Evolutionary conservation across 1,140 invertebrate species (phyloP).

Genomic region (Rhysida immarginata): DNA sequence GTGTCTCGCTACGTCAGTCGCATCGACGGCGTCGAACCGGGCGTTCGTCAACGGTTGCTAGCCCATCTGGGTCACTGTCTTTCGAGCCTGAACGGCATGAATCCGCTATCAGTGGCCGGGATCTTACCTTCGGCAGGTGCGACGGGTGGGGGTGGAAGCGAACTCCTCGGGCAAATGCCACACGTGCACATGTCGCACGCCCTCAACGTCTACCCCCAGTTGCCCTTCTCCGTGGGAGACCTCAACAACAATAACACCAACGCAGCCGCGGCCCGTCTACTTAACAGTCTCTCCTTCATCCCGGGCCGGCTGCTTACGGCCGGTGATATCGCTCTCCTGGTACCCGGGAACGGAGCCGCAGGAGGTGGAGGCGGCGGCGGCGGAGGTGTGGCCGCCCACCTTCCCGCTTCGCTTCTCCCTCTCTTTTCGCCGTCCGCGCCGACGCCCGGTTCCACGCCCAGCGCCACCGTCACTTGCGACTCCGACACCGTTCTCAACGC

Average conservation of each 20-base stretch:
- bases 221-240: neutral
- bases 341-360: constrained; percentile 42
- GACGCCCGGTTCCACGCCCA: neutral
- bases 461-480: neutral
- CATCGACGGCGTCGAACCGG: constrained; percentile 42
- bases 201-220: neutral
- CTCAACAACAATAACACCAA: constrained; percentile 17
- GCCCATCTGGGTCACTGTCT: constrained; percentile 55
- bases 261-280: constrained; percentile 7
- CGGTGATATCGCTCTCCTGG: constrained; percentile 42
- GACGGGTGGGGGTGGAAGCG: neutral
- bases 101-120: constrained; percentile 12
- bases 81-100: constrained; percentile 36
- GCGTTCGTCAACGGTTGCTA: constrained; percentile 51
- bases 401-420: neutral
- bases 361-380: no score
- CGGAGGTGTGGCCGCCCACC: no score
- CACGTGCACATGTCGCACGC: neutral
- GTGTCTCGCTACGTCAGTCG: constrained; percentile 37
- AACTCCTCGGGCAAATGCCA: neutral
- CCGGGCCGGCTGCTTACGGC: constrained; percentile 44
- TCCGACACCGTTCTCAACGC: no score
- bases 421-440: neutral
- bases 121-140: constrained; percentile 12
- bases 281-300: constrained; percentile 45